Evolutionary conservation across 2,113 vertebrate genomes (phyloP).

Genomic region (Scomber japonicus): DNA sequence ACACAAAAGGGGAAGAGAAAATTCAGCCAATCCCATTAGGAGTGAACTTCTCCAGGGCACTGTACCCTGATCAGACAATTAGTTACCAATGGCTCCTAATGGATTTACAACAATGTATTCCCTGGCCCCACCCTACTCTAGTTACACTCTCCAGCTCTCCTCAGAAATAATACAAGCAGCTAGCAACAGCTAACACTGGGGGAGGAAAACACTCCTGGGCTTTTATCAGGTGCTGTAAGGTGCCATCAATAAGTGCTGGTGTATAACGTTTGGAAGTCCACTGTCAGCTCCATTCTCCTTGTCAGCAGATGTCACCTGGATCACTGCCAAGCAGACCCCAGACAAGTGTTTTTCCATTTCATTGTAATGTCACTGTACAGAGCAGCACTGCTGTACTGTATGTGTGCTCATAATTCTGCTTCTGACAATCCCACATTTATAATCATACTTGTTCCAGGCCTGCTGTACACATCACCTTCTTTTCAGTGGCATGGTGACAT

Average conservation of each 20-base stretch:
- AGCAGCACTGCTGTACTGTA: not conserved
- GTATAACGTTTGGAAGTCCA: slow-evolving; percentile 51
- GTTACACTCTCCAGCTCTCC: slow-evolving; percentile 43
- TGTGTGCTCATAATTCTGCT: not conserved
- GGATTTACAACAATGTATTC: slow-evolving; percentile 81
- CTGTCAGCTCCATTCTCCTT: slow-evolving; percentile 43
- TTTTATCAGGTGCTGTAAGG: slow-evolving; percentile 43
- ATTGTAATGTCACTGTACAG: not conserved
- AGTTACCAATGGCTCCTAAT: slow-evolving; percentile 82
- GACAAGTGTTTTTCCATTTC: slow-evolving; percentile 32
- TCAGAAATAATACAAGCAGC: not conserved
- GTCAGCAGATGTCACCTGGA: slow-evolving; percentile 56
- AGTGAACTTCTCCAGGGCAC: slow-evolving; percentile 74
- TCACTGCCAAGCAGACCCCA: slow-evolving; percentile 31
- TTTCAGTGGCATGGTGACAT: not conserved
- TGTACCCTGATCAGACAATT: slow-evolving; percentile 80
- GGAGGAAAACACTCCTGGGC: not conserved
- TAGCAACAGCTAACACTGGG: not conserved
- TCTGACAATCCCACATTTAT: not conserved
- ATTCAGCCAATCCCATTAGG: slow-evolving; percentile 82
- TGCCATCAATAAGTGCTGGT: slow-evolving; percentile 39
- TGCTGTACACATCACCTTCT: not conserved
- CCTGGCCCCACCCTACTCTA: slow-evolving; percentile 75
- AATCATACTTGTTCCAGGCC: not conserved
- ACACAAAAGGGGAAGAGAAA: slow-evolving; percentile 24